Base-by-base conservation (phyloP, 2,113 vertebrate genomes). In the Otus sunia region DNA sequence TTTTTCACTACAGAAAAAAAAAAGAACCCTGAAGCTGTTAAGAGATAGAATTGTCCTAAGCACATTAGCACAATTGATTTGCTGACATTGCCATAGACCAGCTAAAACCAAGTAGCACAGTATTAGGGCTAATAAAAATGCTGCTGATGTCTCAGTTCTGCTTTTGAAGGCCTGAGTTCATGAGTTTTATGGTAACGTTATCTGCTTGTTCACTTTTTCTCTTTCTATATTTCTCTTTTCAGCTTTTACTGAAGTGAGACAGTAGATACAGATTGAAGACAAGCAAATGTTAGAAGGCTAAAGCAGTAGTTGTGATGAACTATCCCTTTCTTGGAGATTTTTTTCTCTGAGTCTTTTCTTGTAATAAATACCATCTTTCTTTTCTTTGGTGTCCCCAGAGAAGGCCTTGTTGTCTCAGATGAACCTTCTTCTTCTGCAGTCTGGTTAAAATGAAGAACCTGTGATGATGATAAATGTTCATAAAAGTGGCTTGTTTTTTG, bases 381-480 rank as follows among this genome's bases (percentile, higher is more conserved):
- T 88, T 79, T 94, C 76, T 60, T 94, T 80, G 89, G 58, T 71
- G 34, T 94, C 45, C 52, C 30, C 14, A 11, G 15, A 64, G 84
- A 86, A 88, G 79, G 52, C 27, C 13, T 82, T 80, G 34, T 63
- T 86, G 55, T 78, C 50, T 72, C 62, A 66, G 74, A 71, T 10
- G 59, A 78, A 53, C 15, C 30, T 81, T 72, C 79, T 41, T 62
- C 80, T 90, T 50, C 76, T 90, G 76, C 43, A 62, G 39, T 71
- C 80, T 39, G 53, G 49, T 95, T 91, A 72, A 97, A 97, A 82
- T 91, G 94, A 83, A 97, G 96, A 80, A 97, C 96, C 93, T 97
- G 90, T 76, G 76, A n/a, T 60, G 23, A 82, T 52, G 37, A 66
- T n/a, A 92, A 84, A 63, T 66, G 14, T 92, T 90, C 37, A 36